Evolutionary conservation across 2,113 vertebrate species (phyloP).

Genomic region (Trematocara variabile): DNA sequence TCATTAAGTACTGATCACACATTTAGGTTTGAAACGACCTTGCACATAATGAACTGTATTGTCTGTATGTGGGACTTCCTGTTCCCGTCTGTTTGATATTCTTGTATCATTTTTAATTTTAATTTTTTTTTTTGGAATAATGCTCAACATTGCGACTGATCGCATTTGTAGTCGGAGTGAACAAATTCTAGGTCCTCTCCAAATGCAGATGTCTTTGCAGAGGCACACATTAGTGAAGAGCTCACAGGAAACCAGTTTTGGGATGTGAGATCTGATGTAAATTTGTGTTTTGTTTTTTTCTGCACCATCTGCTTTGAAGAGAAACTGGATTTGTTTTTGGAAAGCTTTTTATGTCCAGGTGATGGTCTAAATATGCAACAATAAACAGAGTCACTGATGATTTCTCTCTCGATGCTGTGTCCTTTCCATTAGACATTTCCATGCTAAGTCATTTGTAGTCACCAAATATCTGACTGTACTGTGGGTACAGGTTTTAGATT

Average conservation of each 20-base stretch:
- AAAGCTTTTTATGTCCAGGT: not conserved
- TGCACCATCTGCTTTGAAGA: slow-evolving; percentile 64
- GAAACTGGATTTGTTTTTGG: slow-evolving; percentile 43
- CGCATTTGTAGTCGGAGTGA: not conserved
- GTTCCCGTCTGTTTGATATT: slow-evolving; percentile 2
- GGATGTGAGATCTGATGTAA: slow-evolving; percentile 86
- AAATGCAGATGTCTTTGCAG: slow-evolving; percentile 33
- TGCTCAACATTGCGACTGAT: not conserved
- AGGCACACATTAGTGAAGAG: slow-evolving; percentile 84
- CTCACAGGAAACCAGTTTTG: slow-evolving; percentile 86
- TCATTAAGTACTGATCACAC: not conserved
- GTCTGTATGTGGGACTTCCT: not conserved
- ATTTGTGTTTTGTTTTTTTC: slow-evolving; percentile 55
- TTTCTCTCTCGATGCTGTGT: not conserved
- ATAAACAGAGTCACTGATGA: slow-evolving; percentile 36
- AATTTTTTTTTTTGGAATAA: slow-evolving; percentile 19
- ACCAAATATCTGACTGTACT: too few species aligned
- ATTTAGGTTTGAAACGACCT: not conserved
- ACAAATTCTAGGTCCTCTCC: slow-evolving; percentile 14
- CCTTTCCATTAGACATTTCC: accelerated
- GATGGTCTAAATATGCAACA: slow-evolving; percentile 55
- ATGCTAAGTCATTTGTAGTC: not conserved
- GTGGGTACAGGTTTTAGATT: not conserved
- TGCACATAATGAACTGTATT: not conserved
- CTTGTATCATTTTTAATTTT: slow-evolving; percentile 28